phyloP scores from a whole-genome alignment of 2,113 vertebrate genomes.

The Chaetodon auriga region DNA sequence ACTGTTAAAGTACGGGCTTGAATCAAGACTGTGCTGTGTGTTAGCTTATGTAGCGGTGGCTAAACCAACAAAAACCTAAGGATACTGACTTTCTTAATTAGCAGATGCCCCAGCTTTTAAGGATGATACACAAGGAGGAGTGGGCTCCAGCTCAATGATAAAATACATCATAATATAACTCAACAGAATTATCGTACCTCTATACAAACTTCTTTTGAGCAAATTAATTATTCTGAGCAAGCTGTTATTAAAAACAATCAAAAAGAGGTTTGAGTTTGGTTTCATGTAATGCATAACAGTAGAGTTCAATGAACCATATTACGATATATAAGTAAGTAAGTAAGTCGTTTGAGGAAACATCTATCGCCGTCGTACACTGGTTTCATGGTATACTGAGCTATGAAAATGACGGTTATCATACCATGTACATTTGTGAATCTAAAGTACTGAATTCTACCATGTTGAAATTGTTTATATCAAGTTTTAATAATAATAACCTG shows the following conservation, averaged over 20 bases:
- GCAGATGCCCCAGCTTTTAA: background rate
- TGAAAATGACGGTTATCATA: no score
- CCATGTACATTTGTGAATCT: no score
- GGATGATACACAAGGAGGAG: background rate
- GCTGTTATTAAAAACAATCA: background rate
- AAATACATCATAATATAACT: background rate
- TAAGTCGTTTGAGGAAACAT: background rate
- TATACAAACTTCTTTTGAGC: background rate
- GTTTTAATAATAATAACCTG: no score
- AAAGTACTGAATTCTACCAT: no score
- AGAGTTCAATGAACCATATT: no score
- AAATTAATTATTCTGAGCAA: background rate
- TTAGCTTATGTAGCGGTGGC: constrained; percentile 2
- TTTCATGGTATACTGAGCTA: no score
- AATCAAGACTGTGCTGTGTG: constrained; percentile 20
- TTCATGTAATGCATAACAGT: background rate
- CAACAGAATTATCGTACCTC: background rate
- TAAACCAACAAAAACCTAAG: background rate
- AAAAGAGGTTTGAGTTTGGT: background rate
- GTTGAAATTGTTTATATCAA: no score
- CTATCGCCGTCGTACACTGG: no score
- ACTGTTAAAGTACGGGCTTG: background rate
- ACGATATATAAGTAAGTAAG: no score
- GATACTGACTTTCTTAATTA: background rate
- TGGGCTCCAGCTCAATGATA: background rate